These are phyloP conservation scores for Holocentrus rufus DNA, from an alignment of 2,797 vertebrate genomes.

Conservation along the genomic window DNA sequence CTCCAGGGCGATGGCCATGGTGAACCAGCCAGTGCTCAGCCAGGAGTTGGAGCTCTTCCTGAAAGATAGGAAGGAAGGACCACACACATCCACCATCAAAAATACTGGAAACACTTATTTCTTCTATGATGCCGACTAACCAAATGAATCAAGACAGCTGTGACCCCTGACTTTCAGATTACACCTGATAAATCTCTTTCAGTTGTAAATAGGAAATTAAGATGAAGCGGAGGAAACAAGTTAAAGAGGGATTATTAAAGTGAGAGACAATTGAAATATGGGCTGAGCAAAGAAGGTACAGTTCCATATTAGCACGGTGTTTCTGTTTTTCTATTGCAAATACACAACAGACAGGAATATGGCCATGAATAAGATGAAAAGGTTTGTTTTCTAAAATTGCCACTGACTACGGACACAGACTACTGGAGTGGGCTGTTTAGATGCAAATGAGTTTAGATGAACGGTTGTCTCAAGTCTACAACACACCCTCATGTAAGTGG, in stretches of 20 bases:
- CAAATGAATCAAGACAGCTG: not conserved
- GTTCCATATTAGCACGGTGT: not conserved
- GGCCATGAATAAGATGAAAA: not conserved
- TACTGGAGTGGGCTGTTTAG: conserved; percentile 19
- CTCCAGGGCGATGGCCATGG: conserved; percentile 92
- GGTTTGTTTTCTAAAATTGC: not conserved
- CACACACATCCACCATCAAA: not conserved
- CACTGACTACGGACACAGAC: not conserved
- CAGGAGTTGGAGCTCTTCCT: conserved; percentile 96
- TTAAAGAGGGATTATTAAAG: not conserved
- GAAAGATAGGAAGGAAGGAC: conserved; percentile 39
- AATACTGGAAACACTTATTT: not conserved
- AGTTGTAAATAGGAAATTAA: conserved; percentile 14
- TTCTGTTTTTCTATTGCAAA: too few relatives aligned
- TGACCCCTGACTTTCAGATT: conserved; percentile 6
- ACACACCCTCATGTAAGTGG: conserved; percentile 21
- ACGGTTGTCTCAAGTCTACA: conserved; percentile 13
- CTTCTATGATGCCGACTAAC: conserved; percentile 9
- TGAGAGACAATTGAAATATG: too few relatives aligned
- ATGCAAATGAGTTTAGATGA: conserved; percentile 53
- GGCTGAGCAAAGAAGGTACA: not conserved
- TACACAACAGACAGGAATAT: conserved; percentile 25
- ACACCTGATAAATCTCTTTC: conserved; percentile 7
- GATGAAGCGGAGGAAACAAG: not conserved
- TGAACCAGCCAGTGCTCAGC: conserved; percentile 98